Percentiles rank a stretch among this genome's conserved stretches.
Conservation (phyloP, 2,888 invertebrate genomes). For the Hemaris fuciformis region DNA sequence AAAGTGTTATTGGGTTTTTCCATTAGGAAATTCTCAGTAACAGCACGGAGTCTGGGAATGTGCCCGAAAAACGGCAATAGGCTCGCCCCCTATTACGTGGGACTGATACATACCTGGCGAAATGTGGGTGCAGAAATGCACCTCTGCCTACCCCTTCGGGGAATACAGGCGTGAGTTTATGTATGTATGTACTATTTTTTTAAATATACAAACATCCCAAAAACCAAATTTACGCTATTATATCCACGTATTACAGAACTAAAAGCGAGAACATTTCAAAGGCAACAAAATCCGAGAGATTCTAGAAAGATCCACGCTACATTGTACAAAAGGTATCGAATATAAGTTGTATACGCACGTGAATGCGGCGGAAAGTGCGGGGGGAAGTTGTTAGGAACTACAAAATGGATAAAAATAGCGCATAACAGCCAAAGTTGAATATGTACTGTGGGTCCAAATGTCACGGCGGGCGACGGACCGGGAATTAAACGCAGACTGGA, state of each 20-base stretch:
- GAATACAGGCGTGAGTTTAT: no score
- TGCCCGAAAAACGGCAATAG: no score
- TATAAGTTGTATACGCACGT: not conserved
- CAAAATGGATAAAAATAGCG: constrained; percentile 46
- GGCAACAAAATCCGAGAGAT: not conserved
- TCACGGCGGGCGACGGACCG: constrained; percentile 22
- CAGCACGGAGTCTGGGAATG: no score
- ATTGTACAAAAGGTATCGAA: not conserved
- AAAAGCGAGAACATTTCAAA: not conserved
- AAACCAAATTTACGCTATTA: not conserved
- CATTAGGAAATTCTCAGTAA: no score
- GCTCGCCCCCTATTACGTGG: no score
- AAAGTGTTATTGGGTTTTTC: no score
- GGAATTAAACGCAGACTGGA: not conserved
- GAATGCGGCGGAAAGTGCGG: constrained; percentile 18
- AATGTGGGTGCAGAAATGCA: no score
- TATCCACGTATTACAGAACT: not conserved
- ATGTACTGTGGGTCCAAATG: constrained; percentile 36
- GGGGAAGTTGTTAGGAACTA: constrained; percentile 47
- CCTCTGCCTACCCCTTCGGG: no score
- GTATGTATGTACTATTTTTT: no score
- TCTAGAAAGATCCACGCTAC: not conserved
- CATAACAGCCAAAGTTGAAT: constrained; percentile 46
- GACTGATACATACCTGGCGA: no score
- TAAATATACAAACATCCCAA: no score